Base-by-base conservation (phyloP, 2,888 invertebrate genomes). In the Leucozona laternaria region DNA sequence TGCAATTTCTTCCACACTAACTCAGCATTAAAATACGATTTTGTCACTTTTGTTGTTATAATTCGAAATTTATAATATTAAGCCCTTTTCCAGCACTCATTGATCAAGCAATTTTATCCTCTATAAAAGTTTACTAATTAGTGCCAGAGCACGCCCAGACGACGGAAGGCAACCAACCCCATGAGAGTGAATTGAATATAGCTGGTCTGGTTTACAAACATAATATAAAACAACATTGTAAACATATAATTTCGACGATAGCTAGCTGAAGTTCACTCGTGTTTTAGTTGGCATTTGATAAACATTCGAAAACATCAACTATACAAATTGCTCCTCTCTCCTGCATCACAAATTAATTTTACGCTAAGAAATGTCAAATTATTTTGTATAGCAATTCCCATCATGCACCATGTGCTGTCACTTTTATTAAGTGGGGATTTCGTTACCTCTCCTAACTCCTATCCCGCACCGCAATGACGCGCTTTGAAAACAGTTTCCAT, bases 221-320 rank as follows among this genome's bases (percentile, higher is more conserved):
- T 71, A 58, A 80, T 70, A 55, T 71, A 34, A 57, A 86, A 82
- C 78, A 78, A 77, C 62, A 57, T 57, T 81, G 77, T 86, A 75
- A 86, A 86, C 85, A 82, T 45, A 34, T 45, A 34, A 62, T 45
- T 43, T 70, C 64, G 62, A 73, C 62, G 72, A 72, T 77, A 62
- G 28, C 4, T 37, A 50, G 37, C 68, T 77, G 48, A 77, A 72
- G 72, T 78, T 64, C 70, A 58, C 55, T 82, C 62, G 50, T 70
- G 62, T 55, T 40, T 53, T 37, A 57, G 57, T 78, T 81, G 57
- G 81, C 57, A 53, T 77, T 77, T 75, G 78, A 82, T 86, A 86
- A 86, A 82, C 81, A 82, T 86, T 76, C 31, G 22, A 53, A 82
- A 79, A 75, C 82, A 86, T 75, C n/a, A n/a, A n/a, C n/a, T 73